phyloP scores from a whole-genome alignment of 1,140 invertebrate genomes.

The Teleogryllus occipitalis region DNA sequence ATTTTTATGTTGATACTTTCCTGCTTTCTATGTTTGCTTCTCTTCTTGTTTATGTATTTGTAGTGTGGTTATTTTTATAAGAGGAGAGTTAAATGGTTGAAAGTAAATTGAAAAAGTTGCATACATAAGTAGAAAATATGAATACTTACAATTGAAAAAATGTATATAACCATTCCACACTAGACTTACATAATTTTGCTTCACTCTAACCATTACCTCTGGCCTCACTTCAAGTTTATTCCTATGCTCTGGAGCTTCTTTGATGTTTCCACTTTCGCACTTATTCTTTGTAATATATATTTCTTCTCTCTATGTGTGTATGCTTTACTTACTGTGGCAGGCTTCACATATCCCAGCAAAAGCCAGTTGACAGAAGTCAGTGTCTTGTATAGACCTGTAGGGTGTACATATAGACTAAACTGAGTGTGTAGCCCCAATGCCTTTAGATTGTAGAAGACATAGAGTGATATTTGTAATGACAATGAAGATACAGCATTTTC shows the following conservation, averaged over 20 bases:
- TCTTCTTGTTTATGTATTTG: not conserved
- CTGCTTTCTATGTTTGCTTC: not conserved
- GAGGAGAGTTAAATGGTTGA: no score
- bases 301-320: not conserved
- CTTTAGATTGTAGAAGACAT: no score
- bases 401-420: no score
- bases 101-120: no score
- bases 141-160: no score
- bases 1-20: not conserved
- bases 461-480: no score
- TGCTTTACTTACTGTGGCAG: not conserved
- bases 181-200: not conserved
- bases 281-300: not conserved
- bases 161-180: not conserved
- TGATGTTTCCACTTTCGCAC: not conserved
- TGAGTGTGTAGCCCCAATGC: no score
- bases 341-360: not conserved
- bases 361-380: not conserved
- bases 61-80: no score
- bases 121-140: no score
- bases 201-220: not conserved
- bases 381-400: no score
- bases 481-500: no score
- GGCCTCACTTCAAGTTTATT: not conserved
- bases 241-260: not conserved